phyloP scores from a whole-genome alignment of 2,888 invertebrate species.

The Melangyna quadrimaculata region DNA sequence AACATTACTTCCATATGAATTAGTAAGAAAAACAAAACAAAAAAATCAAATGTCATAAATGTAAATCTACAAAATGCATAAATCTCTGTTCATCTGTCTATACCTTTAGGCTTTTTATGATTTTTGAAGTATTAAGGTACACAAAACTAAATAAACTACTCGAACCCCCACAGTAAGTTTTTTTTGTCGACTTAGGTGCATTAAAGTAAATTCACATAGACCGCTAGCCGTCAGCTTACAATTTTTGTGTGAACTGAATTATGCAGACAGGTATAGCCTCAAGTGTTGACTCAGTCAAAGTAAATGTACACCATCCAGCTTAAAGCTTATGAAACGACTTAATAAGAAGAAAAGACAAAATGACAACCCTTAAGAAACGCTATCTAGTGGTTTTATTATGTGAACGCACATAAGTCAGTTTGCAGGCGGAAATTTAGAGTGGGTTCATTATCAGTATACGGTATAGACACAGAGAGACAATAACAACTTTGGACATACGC shows the following conservation, averaged over 20 bases:
- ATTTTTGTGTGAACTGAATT: slow-evolving; percentile 35
- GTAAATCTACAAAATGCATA: neutral
- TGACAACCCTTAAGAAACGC: slow-evolving; percentile 6
- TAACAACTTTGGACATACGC: neutral
- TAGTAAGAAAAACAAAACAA: neutral
- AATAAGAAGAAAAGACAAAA: neutral
- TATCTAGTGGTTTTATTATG: neutral
- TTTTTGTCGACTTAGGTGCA: neutral
- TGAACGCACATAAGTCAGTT: neutral
- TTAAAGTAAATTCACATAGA: slow-evolving; percentile 26
- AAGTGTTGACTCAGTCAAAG: slow-evolving; percentile 30
- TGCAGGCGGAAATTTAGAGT: slow-evolving; percentile 6
- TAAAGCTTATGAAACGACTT: neutral
- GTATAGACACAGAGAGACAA: too few relatives aligned
- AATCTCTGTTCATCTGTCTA: neutral
- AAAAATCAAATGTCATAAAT: slow-evolving; percentile 3
- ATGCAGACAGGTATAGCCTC: slow-evolving; percentile 13
- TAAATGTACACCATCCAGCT: neutral
- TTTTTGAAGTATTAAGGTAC: neutral
- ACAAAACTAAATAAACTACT: neutral
- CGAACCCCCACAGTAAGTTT: neutral
- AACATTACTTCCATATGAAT: neutral
- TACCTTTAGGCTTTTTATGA: slow-evolving; percentile 10
- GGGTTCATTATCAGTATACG: slow-evolving; percentile 8
- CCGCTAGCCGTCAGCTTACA: slow-evolving; percentile 44